Percentiles rank a stretch among this genome's conserved stretches.
Evolutionary conservation across 2,797 vertebrate species (phyloP).

Genomic region (Varecia variegata): DNA sequence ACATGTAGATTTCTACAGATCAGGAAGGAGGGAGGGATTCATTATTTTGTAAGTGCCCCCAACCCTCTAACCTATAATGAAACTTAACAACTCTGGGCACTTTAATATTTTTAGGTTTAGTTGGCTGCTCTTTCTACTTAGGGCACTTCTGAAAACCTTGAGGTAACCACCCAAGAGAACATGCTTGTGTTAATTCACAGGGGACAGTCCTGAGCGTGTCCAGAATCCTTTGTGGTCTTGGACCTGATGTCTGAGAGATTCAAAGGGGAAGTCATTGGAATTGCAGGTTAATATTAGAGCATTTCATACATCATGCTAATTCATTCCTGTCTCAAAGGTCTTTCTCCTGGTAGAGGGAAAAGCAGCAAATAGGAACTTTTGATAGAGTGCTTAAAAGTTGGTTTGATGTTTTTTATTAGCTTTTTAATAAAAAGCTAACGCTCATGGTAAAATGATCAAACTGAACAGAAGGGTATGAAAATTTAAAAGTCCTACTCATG

Average conservation of each 20-base stretch:
- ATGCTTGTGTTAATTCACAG: neutral
- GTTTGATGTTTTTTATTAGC: neutral
- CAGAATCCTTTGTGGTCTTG: neutral
- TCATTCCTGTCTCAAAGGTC: neutral
- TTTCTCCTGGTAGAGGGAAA: neutral
- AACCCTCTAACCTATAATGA: neutral
- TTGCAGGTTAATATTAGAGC: neutral
- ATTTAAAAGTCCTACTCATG: neutral
- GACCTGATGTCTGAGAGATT: neutral
- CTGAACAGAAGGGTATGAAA: neutral
- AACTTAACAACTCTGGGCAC: neutral
- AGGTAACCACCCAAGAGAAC: neutral
- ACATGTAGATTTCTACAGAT: neutral
- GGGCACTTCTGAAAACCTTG: neutral
- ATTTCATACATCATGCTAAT: neutral
- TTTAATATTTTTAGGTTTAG: slow-evolving; percentile 10
- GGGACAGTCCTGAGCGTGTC: neutral
- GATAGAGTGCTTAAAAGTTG: neutral
- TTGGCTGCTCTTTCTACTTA: neutral
- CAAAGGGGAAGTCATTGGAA: neutral
- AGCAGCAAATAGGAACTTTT: neutral
- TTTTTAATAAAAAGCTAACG: neutral
- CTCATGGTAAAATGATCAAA: neutral
- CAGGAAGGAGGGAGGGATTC: neutral
- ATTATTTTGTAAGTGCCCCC: neutral